These are phyloP conservation scores for Sialia sialis DNA, from an alignment of 2,113 vertebrate genomes.

Conservation along the genomic window DNA sequence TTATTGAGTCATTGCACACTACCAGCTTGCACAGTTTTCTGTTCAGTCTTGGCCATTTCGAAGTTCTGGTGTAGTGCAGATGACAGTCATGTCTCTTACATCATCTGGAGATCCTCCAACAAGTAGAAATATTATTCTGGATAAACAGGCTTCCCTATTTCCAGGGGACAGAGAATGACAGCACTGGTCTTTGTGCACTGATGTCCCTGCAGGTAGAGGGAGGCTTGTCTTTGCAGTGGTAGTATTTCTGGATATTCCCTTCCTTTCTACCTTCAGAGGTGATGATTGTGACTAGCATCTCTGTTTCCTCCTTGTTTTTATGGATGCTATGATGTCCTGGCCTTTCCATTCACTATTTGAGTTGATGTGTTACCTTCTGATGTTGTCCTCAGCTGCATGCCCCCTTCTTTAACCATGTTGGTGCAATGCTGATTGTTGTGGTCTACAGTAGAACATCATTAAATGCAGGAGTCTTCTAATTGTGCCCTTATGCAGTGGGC, in stretches of 20 bases:
- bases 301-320: background rate
- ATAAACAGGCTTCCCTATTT: background rate
- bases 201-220: background rate
- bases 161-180: background rate
- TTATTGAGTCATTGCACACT: background rate
- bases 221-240: background rate
- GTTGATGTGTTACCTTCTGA: background rate
- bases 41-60: background rate
- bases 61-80: background rate
- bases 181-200: background rate
- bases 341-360: background rate
- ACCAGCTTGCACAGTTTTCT: background rate
- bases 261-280: background rate
- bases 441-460: background rate
- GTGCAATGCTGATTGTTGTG: background rate
- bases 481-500: background rate
- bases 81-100: background rate
- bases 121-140: background rate
- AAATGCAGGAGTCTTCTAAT: background rate
- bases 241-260: background rate
- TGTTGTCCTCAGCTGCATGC: background rate
- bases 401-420: accelerated
- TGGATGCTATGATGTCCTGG: background rate
- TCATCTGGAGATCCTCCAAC: background rate
- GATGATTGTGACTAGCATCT: background rate